phyloP scores from a whole-genome alignment of 2,113 vertebrate species.

The Scalopus aquaticus region DNA sequence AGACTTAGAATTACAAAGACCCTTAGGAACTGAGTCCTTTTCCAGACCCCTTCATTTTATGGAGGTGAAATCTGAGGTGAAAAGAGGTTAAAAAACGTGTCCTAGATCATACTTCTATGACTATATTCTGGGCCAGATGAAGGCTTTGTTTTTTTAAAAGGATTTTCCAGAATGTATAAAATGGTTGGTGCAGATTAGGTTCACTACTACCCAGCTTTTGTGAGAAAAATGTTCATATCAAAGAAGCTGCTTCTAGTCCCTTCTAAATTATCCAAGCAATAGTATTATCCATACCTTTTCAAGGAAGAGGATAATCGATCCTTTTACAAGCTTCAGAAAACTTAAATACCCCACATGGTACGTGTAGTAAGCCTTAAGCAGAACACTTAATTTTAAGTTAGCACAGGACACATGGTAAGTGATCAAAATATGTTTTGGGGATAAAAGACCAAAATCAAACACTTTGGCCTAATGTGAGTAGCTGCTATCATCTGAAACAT shows the following conservation, averaged over 20 bases:
- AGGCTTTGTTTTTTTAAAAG: not conserved
- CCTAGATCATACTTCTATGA: not conserved
- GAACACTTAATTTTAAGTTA: not conserved
- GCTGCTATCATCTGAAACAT: not conserved
- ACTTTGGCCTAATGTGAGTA: not conserved
- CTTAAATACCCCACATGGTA: not conserved
- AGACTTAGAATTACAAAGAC: not conserved
- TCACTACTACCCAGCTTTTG: not conserved
- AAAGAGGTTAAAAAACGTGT: not conserved
- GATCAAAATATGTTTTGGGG: not conserved
- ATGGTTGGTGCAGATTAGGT: not conserved
- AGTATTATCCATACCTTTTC: not conserved
- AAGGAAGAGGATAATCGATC: constrained; percentile 17
- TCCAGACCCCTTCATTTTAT: not conserved
- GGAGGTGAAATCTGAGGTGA: not conserved
- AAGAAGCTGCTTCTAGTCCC: not conserved
- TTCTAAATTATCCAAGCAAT: constrained; percentile 8
- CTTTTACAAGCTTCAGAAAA: constrained; percentile 13
- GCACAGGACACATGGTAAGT: not conserved
- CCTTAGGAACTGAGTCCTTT: not conserved
- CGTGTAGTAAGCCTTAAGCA: not conserved
- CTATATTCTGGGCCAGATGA: not conserved
- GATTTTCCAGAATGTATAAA: not conserved
- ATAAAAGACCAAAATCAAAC: constrained; percentile 2
- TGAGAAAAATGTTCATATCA: rapidly evolving